Evolutionary conservation across 92 coral and sea anemone species (phyloP).

Genomic region (Porites evermanni): DNA sequence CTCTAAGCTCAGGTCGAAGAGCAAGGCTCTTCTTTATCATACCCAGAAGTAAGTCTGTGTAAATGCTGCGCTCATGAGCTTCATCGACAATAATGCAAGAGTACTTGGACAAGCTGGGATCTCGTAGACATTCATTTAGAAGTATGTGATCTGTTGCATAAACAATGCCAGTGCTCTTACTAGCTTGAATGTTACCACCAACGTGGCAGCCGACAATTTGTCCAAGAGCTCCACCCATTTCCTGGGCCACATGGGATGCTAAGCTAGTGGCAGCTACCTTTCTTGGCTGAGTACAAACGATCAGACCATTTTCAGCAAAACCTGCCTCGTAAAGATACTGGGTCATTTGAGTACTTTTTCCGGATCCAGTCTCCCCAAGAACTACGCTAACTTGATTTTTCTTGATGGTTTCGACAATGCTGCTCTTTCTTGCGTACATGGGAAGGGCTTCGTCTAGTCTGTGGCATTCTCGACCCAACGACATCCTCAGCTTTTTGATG

Average conservation of each 20-base stretch:
- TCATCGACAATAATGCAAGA: constrained; percentile 96
- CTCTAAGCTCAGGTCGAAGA: constrained; percentile 77
- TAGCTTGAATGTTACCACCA: constrained; percentile 66
- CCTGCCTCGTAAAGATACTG: constrained; percentile 90
- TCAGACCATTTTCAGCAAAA: constrained; percentile 57
- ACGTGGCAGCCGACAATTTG: constrained; percentile 84
- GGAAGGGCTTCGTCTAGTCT: constrained; percentile 82
- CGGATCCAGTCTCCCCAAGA: constrained; percentile 97
- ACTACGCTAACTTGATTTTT: constrained; percentile 80
- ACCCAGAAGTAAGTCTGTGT: constrained; percentile 92
- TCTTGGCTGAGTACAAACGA: constrained; percentile 95
- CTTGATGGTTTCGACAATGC: constrained; percentile 61
- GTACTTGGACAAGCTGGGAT: constrained; percentile 65
- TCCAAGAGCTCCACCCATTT: constrained; percentile 78
- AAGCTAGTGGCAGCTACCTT: constrained; percentile 96
- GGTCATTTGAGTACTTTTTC: constrained; percentile 94
- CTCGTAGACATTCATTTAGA: constrained; percentile 85
- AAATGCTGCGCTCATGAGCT: constrained; percentile 94
- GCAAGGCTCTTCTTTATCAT: constrained; percentile 88
- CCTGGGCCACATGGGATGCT: constrained; percentile 78
- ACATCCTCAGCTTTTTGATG: constrained; percentile 40
- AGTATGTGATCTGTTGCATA: constrained; percentile 91
- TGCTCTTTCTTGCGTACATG: constrained; percentile 81
- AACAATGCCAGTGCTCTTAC: constrained; percentile 56
- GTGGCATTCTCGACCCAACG: constrained; percentile 72